Conservation (phyloP, 2,797 vertebrate genomes). For the Diplodus sargus region DNA sequence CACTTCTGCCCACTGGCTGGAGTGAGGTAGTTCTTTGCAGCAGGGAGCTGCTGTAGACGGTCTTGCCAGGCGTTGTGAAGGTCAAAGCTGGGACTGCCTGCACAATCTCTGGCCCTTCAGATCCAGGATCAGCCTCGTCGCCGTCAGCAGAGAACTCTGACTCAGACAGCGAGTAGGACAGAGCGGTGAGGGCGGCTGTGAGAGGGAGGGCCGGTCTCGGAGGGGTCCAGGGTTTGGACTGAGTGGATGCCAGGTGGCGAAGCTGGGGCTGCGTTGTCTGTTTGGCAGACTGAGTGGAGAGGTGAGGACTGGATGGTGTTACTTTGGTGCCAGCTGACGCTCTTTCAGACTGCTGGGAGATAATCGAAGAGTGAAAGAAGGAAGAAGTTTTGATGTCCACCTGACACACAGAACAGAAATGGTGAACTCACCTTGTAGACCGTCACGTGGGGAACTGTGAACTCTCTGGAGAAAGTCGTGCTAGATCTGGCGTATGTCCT, state of each 20-base stretch:
- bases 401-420: background rate
- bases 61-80: slow-evolving; percentile 14
- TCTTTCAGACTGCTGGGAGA: slow-evolving; percentile 29
- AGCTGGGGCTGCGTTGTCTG: slow-evolving; percentile 48
- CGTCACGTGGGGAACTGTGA: background rate
- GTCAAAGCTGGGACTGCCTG: slow-evolving; percentile 17
- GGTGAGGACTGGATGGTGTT: slow-evolving; percentile 22
- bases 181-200: slow-evolving; percentile 37
- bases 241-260: background rate
- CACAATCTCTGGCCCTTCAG: background rate
- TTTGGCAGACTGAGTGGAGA: background rate
- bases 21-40: slow-evolving; percentile 12
- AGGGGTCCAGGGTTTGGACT: slow-evolving; percentile 49
- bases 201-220: slow-evolving; percentile 53
- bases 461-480: slow-evolving; percentile 2
- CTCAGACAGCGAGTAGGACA: slow-evolving; percentile 58
- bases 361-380: background rate
- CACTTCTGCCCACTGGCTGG: background rate
- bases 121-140: background rate
- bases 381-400: background rate
- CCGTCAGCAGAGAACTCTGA: slow-evolving; percentile 67
- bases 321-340: background rate
- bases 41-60: background rate
- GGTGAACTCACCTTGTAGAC: slow-evolving; percentile 52
- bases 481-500: background rate